Conservation (phyloP, 2,113 vertebrate species). For the Sula dactylatra region DNA sequence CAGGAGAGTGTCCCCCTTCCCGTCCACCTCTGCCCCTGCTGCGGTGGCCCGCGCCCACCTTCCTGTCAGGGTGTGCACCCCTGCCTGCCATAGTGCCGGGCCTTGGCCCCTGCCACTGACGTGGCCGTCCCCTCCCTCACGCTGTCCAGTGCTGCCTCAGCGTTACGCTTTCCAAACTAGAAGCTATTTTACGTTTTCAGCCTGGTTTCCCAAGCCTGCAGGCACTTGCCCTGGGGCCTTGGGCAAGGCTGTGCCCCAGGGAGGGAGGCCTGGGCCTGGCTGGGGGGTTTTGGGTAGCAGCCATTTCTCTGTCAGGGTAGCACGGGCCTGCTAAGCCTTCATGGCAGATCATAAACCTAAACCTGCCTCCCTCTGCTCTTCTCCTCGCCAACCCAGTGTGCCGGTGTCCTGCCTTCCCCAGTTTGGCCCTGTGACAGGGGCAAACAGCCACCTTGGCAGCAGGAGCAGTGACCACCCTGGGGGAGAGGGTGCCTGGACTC, state of each 20-base stretch:
- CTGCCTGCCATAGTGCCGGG: neutral
- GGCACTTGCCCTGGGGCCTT: neutral
- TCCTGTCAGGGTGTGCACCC: fast-evolving
- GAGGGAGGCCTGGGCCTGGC: neutral
- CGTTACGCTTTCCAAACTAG: neutral
- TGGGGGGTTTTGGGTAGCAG: neutral
- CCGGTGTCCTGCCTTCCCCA: fast-evolving
- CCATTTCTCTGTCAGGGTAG: neutral
- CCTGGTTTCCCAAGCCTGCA: fast-evolving
- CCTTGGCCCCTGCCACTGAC: neutral
- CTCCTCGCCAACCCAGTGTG: neutral
- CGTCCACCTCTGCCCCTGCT: fast-evolving
- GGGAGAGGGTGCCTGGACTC: neutral
- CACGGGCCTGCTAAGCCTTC: fast-evolving
- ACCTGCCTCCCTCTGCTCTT: neutral
- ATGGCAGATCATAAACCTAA: neutral
- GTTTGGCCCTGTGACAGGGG: fast-evolving
- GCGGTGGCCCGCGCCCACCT: fast-evolving
- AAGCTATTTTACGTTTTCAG: fast-evolving
- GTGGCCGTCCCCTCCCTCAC: fast-evolving
- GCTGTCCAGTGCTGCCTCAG: fast-evolving
- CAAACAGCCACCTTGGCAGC: neutral
- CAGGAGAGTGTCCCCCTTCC: fast-evolving
- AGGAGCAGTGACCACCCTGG: fast-evolving
- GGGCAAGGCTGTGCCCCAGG: fast-evolving